Evolutionary conservation across 2,888 invertebrate genomes (phyloP), one percentile per base, ranked within the genome.

Genomic region (Tenthredo scrophulariae): DNA sequence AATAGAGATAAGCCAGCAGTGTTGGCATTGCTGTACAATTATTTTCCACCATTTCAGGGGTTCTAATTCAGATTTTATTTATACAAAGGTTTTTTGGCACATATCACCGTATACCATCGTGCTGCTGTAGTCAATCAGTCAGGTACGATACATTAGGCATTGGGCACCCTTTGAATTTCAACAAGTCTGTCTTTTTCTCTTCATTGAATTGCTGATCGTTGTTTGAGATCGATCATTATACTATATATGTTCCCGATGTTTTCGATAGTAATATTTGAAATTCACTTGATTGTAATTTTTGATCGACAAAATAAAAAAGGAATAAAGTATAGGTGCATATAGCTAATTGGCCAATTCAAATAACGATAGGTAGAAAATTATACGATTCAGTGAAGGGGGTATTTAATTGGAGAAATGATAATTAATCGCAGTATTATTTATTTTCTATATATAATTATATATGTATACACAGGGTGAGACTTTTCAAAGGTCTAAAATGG

Each of bases 21-120:
- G 33, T 77, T 54, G n/a, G 54, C 62, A 62, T 62, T 80, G 80
- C 40, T 62, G 37, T 43, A 80, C 58, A 40, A 62, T 80, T 80
- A 46, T 80, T 62, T 37, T 26, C 26, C 62, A 29, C 33, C 5
- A 29, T 54, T 3, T 33, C 26, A 29, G 77, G 43, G 74, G 9
- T 13, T n/a, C 2, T 26, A 9, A 15, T 74, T 40, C 13, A 9
- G 46, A 54, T 80, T 62, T 37, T 80, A 62, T 62, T 80, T 80
- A 40, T 26, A 43, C 4, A 22, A 54, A 80, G 22, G 15, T 80
- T 22, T 40, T 80, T 80, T 13, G 62, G 13, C 37, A 22, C 22
- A 26, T 33, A 54, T 46, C 54, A 46, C 50, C 4, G 33, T 26
- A 13, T 18, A 54, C 18, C 18, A 43, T 22, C 40, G 37, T 18